These are phyloP conservation scores for Phasianus colchicus DNA, from an alignment of 2,113 vertebrate species.

Conservation along the genomic window DNA sequence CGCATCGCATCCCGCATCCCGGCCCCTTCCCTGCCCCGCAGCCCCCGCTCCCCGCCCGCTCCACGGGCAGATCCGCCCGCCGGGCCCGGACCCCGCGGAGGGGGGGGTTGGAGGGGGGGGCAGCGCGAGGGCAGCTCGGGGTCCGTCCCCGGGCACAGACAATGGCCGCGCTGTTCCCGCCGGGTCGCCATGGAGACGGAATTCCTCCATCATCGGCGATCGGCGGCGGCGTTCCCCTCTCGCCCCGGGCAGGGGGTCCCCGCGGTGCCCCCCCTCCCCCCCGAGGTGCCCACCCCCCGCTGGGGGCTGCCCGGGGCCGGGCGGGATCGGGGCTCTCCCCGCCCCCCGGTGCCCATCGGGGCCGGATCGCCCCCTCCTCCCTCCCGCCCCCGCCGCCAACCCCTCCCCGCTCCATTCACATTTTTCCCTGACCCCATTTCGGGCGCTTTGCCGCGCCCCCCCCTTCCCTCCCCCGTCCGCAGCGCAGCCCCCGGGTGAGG, in stretches of 20 bases:
- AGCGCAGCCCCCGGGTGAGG: too few species aligned
- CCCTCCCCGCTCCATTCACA: too few species aligned
- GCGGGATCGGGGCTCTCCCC: too few species aligned
- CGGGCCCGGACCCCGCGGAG: neutral
- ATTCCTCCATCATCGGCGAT: constrained; percentile 49
- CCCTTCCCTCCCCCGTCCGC: neutral
- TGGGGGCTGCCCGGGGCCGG: too few species aligned
- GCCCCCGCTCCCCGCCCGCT: neutral
- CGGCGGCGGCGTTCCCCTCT: constrained; percentile 20
- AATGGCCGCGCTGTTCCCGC: constrained; percentile 17
- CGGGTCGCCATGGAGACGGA: constrained; percentile 50
- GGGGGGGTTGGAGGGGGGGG: neutral
- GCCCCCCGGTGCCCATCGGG: too few species aligned
- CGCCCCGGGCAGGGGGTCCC: neutral
- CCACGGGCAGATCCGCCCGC: too few species aligned
- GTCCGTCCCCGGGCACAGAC: neutral
- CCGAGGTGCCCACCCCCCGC: too few species aligned
- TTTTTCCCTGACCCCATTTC: too few species aligned
- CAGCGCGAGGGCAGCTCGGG: neutral
- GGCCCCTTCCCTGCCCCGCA: neutral
- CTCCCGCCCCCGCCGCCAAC: neutral
- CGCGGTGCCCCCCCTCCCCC: neutral
- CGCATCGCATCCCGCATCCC: too few species aligned
- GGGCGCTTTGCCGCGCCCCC: too few species aligned
- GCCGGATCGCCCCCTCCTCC: neutral